These are phyloP conservation scores for Mus spicilegus DNA, from an alignment of 2,113 vertebrate species.

Conservation along the genomic window DNA sequence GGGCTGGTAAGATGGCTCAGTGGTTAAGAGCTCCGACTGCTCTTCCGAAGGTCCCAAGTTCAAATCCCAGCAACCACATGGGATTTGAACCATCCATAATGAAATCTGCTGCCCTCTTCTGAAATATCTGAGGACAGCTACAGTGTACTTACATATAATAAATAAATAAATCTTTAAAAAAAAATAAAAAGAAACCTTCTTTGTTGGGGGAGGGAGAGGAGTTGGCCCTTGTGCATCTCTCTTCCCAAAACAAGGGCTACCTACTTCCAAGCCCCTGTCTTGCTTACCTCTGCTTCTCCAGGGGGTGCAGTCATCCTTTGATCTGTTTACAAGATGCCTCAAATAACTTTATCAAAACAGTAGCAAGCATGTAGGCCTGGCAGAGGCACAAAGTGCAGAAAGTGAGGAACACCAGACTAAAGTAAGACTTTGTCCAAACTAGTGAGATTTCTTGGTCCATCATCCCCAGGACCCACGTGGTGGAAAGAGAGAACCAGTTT, in stretches of 20 bases:
- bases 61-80: too few relatives aligned
- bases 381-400: slow-evolving; percentile 25
- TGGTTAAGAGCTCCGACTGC: too few relatives aligned
- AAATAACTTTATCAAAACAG: slow-evolving; percentile 26
- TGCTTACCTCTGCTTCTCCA: neutral
- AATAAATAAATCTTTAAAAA: too few relatives aligned
- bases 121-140: too few relatives aligned
- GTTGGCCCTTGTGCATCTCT: neutral
- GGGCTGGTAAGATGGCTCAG: too few relatives aligned
- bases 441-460: slow-evolving; percentile 41
- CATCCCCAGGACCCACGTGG: neutral
- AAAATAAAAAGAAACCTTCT: too few relatives aligned
- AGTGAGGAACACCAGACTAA: neutral
- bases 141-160: too few relatives aligned
- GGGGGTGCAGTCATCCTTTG: neutral
- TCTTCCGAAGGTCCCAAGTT: too few relatives aligned
- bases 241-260: neutral
- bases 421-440: slow-evolving; percentile 46
- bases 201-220: too few relatives aligned
- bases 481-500: neutral
- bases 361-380: neutral
- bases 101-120: too few relatives aligned
- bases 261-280: neutral
- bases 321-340: slow-evolving; percentile 9
- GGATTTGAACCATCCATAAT: too few relatives aligned